Evolutionary conservation across 2,888 invertebrate species (phyloP), one percentile per base, ranked within the genome.

Genomic region (Heliconius hortense): DNA sequence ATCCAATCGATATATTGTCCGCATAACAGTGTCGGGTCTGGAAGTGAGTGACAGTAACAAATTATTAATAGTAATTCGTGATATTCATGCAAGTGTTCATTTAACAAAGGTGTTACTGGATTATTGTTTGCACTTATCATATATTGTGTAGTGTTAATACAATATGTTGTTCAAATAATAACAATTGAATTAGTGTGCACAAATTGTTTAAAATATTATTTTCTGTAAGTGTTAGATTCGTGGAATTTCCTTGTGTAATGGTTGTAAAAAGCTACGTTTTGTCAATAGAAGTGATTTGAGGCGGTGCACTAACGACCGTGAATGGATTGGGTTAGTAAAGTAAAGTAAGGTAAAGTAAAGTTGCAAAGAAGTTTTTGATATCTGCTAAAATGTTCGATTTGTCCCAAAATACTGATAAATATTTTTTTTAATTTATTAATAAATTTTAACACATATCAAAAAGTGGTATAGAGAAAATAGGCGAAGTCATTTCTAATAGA

Each of bases 401-500:
- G 31, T 11, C 21, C 43, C 4, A 24, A 31, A 62, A 39, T 48
- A 21, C 1, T 24, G 15, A 28, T 60, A 26, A 28, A 28, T 60
- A 21, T 4, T 43, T 43, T 2, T 69, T 11, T 21, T 26, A 48
- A 24, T 60, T 26, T 35, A 18, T 24, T 35, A 53, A 59, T 18
- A 70, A 78, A 80, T 81, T 79, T 84, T 86, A 91, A 89, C 92
- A 93, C 89, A 92, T 89, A 85, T 89, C 90, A 92, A 89, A 88
- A 87, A 85, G 82, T 85, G 83, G 83, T 85, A 85, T 87, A 87
- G 82, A 90, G 89, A 90, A 87, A 86, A 88, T 86, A 93, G 93
- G 93, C 93, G 91, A 93, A 93, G 91, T 86, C 89, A 86, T 88
- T 87, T 90, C 93, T 93, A 93, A 93, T 93, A 94, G 93, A 91